These are phyloP conservation scores for Zaprionus tsacasi DNA, from an alignment of 1,140 invertebrate species.

Conservation along the genomic window DNA sequence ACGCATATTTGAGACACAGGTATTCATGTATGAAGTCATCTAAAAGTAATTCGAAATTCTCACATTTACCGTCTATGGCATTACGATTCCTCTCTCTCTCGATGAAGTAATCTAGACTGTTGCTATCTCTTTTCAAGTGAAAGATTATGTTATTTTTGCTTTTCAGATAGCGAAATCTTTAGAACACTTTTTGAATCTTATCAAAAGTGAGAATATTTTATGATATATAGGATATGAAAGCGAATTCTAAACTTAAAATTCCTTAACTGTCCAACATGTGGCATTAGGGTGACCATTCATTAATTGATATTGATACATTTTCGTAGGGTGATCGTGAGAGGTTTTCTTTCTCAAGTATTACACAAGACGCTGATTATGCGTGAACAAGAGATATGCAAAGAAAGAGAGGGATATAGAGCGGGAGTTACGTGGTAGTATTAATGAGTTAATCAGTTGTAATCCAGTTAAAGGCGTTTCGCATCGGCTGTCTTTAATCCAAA, in stretches of 20 bases:
- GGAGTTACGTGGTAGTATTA: constrained; percentile 15
- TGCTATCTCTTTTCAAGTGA: constrained; percentile 46
- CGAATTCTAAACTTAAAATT: background rate
- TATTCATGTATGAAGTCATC: constrained; percentile 70
- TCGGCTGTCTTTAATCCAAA: constrained; percentile 60
- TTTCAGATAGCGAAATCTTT: background rate
- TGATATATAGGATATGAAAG: background rate
- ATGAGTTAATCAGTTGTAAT: constrained; percentile 55
- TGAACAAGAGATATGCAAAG: constrained; percentile 35
- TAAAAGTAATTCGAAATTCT: constrained; percentile 68
- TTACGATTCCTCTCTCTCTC: background rate
- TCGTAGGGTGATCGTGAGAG: too few species aligned
- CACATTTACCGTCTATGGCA: constrained; percentile 26
- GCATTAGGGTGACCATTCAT: constrained; percentile 18
- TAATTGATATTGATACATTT: constrained; percentile 23
- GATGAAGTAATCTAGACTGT: constrained; percentile 32
- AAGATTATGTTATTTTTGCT: background rate
- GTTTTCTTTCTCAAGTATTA: constrained; percentile 14
- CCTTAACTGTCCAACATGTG: background rate
- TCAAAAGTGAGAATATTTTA: too few species aligned
- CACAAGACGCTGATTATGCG: constrained; percentile 48
- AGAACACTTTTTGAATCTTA: background rate
- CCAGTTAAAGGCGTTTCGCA: constrained; percentile 57
- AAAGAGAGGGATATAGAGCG: constrained; percentile 11
- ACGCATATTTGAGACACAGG: constrained; percentile 60